Percentiles rank a stretch among this genome's conserved stretches.
Conservation (phyloP, 2,888 invertebrate species). For the Ophion ellenae region DNA sequence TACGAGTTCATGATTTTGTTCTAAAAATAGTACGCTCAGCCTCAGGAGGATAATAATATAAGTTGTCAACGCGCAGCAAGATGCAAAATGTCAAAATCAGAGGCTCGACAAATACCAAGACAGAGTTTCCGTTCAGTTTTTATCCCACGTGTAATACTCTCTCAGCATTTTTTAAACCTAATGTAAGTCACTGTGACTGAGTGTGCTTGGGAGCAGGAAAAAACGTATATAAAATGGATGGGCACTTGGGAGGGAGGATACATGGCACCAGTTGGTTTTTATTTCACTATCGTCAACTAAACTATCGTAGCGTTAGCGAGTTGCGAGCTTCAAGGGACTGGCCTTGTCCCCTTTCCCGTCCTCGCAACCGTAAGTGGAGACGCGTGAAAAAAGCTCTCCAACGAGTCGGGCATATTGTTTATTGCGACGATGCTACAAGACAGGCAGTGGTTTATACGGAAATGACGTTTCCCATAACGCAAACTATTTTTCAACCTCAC, state of each 20-base stretch:
- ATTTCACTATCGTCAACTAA: conserved; percentile 52
- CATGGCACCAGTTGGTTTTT: conserved; percentile 37
- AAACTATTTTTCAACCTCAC: conserved; percentile 73
- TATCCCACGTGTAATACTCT: not conserved
- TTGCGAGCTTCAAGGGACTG: conserved; percentile 31
- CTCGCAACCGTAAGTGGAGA: conserved; percentile 27
- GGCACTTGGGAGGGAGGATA: conserved; percentile 43
- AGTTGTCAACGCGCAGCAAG: too few species aligned
- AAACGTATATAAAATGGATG: conserved; percentile 35
- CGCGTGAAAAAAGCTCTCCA: conserved; percentile 56
- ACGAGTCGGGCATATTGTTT: conserved; percentile 60
- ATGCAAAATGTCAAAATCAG: too few species aligned
- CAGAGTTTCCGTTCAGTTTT: too few species aligned
- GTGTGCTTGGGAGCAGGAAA: not conserved
- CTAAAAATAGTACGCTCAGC: too few species aligned
- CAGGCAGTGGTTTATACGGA: conserved; percentile 68
- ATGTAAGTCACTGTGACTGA: not conserved
- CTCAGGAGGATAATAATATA: too few species aligned
- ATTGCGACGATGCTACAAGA: conserved; percentile 62
- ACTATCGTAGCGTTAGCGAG: conserved; percentile 33
- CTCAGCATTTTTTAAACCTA: conserved; percentile 7
- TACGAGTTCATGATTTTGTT: too few species aligned
- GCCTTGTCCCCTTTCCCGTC: conserved; percentile 7
- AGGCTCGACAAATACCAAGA: too few species aligned
- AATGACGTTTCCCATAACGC: conserved; percentile 71